phyloP scores from a whole-genome alignment of 92 coral and sea anemone genomes.

The Heliopora coerulea region DNA sequence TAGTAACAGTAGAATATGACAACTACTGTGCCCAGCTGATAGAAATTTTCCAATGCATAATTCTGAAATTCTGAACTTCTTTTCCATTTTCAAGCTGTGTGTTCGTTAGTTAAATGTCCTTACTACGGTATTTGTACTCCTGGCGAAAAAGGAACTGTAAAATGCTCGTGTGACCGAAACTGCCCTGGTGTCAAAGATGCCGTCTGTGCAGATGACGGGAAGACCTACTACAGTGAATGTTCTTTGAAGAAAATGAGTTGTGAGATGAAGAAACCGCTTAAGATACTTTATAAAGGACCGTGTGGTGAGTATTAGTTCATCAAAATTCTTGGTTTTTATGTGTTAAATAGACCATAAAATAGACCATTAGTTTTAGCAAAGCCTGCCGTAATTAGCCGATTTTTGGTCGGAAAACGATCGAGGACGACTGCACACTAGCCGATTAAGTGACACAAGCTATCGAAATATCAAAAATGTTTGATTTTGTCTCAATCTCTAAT shows the following conservation, averaged over 20 bases:
- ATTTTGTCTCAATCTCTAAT: no score
- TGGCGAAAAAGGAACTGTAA: conserved; percentile 56
- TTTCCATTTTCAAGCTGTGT: conserved; percentile 18
- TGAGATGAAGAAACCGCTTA: conserved; percentile 50
- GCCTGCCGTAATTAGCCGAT: no score
- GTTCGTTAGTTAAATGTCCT: conserved; percentile 40
- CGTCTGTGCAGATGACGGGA: conserved; percentile 74
- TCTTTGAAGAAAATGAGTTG: conserved; percentile 63
- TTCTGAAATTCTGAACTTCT: neutral
- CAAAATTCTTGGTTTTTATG: no score
- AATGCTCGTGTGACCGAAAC: conserved; percentile 56
- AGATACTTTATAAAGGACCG: conserved; percentile 51
- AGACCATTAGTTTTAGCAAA: no score
- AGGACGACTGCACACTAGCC: no score
- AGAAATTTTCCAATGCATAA: no score
- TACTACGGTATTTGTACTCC: conserved; percentile 39
- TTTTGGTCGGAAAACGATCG: no score
- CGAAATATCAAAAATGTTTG: no score
- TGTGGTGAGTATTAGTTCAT: conserved; percentile 87
- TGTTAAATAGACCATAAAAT: no score
- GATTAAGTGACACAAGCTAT: no score
- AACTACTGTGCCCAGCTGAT: no score
- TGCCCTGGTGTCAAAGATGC: conserved; percentile 52
- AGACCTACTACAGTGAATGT: conserved; percentile 67
- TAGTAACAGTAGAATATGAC: no score